These are phyloP conservation scores for Calyptomena viridis DNA, from an alignment of 2,113 vertebrate genomes.

Conservation along the genomic window DNA sequence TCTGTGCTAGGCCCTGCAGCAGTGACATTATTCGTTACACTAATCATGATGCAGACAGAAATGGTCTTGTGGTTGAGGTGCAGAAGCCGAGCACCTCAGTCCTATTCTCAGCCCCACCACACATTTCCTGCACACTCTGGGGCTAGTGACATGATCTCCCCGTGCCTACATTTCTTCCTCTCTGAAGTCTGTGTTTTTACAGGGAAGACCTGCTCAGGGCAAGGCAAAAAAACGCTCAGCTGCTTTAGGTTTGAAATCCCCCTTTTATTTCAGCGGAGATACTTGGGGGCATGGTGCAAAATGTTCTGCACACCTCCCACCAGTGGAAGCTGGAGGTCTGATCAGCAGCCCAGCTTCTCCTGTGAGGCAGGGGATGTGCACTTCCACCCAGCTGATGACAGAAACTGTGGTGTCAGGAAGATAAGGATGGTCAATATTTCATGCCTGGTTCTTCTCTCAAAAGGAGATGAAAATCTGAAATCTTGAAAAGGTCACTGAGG, in stretches of 20 bases:
- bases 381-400: background rate
- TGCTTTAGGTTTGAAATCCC: background rate
- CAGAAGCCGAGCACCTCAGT: background rate
- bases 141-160: background rate
- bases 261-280: background rate
- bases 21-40: background rate
- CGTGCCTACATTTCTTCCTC: background rate
- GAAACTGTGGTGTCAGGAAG: background rate
- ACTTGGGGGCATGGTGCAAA: accelerated
- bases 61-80: background rate
- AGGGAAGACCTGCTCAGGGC: background rate
- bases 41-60: background rate
- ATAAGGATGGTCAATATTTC: background rate
- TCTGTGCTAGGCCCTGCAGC: background rate
- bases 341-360: background rate
- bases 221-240: background rate
- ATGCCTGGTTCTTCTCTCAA: background rate
- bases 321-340: background rate
- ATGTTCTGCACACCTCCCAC: background rate
- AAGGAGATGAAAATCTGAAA: background rate
- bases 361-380: background rate
- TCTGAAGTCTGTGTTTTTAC: background rate
- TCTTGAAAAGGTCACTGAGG: background rate
- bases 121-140: background rate
- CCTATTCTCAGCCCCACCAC: background rate